These are phyloP conservation scores for Parambassis ranga DNA, from an alignment of 2,797 vertebrate species.

Conservation along the genomic window DNA sequence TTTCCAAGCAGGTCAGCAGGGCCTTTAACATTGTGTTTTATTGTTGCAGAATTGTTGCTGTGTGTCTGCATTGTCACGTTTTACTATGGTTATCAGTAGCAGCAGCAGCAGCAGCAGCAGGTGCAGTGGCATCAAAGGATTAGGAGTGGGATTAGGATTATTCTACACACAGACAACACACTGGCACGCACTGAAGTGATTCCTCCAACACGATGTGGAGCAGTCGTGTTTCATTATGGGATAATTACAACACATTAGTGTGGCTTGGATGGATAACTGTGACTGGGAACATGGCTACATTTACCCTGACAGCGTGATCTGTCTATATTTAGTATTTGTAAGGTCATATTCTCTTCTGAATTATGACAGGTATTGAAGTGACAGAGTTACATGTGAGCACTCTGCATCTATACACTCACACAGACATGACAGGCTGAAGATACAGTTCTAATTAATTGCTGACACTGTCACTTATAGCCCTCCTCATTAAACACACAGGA, in stretches of 20 bases:
- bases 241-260: slow-evolving; percentile 68
- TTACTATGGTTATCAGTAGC: neutral
- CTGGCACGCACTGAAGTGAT: slow-evolving; percentile 12
- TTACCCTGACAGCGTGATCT: slow-evolving; percentile 7
- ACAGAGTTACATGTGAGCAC: slow-evolving; percentile 23
- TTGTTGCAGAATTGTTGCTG: neutral
- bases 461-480: slow-evolving; percentile 73
- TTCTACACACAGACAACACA: slow-evolving; percentile 7
- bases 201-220: slow-evolving; percentile 36
- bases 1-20: neutral
- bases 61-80: neutral
- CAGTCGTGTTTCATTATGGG: slow-evolving; percentile 63
- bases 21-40: neutral
- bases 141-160: slow-evolving; percentile 57
- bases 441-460: slow-evolving; percentile 74
- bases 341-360: slow-evolving; percentile 56
- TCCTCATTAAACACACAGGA: slow-evolving; percentile 75
- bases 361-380: slow-evolving; percentile 62
- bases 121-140: slow-evolving; percentile 17
- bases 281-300: slow-evolving; percentile 48
- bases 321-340: slow-evolving; percentile 45
- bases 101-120: slow-evolving; percentile 2
- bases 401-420: slow-evolving; percentile 4
- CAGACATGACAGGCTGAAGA: slow-evolving; percentile 54
- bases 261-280: slow-evolving; percentile 51